Conservation (phyloP, 2,797 vertebrate species). For the Eremophila alpestris region DNA sequence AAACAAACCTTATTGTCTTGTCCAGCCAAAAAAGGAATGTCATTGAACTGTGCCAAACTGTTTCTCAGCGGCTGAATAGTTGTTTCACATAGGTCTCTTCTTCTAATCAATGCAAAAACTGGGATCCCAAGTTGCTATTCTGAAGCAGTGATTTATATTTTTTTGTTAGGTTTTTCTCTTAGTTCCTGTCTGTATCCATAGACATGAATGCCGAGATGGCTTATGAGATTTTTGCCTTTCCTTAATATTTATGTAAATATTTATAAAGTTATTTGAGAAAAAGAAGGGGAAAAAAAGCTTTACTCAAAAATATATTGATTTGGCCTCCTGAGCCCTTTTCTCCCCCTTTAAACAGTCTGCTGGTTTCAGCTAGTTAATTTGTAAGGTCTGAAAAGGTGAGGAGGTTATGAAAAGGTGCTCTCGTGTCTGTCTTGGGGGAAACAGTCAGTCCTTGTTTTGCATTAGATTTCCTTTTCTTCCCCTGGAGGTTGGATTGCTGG, state of each 20-base stretch:
- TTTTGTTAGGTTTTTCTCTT: slow-evolving; percentile 55
- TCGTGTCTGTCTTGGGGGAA: slow-evolving; percentile 70
- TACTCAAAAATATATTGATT: slow-evolving; percentile 65
- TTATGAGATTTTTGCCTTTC: slow-evolving; percentile 70
- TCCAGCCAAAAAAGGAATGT: slow-evolving; percentile 80
- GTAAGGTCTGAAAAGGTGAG: slow-evolving; percentile 67
- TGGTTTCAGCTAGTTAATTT: slow-evolving; percentile 69
- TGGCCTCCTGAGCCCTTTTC: slow-evolving; percentile 61
- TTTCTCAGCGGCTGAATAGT: slow-evolving; percentile 76
- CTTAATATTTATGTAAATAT: slow-evolving; percentile 74
- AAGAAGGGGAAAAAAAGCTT: slow-evolving; percentile 33
- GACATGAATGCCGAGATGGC: slow-evolving; percentile 66
- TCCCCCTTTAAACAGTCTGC: slow-evolving; percentile 60
- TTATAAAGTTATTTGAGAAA: slow-evolving; percentile 72
- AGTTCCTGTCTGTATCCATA: slow-evolving; percentile 71
- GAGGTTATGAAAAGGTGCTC: slow-evolving; percentile 64
- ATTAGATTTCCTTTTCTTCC: slow-evolving; percentile 71
- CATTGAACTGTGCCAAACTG: slow-evolving; percentile 84
- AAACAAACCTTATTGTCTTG: slow-evolving; percentile 72
- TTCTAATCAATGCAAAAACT: slow-evolving; percentile 74
- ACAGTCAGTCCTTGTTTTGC: slow-evolving; percentile 63
- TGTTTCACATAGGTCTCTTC: slow-evolving; percentile 73
- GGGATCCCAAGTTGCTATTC: slow-evolving; percentile 67
- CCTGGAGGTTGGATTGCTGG: slow-evolving; percentile 68
- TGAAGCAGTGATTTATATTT: slow-evolving; percentile 65